Evolutionary conservation across 2,113 vertebrate genomes (phyloP).

Genomic region (Myiagra hebetior): DNA sequence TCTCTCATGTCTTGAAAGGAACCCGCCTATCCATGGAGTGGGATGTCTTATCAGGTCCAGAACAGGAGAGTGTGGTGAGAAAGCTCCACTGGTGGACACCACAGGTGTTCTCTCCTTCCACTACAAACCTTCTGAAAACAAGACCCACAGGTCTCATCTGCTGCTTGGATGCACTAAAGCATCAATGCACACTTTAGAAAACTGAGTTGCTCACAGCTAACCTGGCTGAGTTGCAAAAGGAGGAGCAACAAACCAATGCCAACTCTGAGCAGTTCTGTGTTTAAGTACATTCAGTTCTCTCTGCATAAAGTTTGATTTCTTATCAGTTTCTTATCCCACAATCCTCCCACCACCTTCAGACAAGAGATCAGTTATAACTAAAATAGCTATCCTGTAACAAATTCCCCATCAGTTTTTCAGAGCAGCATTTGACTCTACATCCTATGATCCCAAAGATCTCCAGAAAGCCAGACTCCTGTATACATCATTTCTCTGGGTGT

Average conservation of each 20-base stretch:
- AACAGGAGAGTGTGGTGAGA: not conserved
- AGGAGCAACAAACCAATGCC: not conserved
- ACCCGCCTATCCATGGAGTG: not conserved
- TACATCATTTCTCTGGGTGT: not conserved
- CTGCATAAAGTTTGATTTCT: not conserved
- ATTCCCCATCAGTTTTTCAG: not conserved
- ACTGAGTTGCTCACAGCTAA: not conserved
- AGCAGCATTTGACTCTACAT: not conserved
- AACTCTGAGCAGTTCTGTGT: not conserved
- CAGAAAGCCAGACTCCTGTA: not conserved
- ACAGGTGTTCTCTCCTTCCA: not conserved
- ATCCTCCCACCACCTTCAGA: not conserved
- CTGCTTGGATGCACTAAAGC: not conserved
- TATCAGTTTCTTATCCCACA: not conserved
- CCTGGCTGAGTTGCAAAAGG: not conserved
- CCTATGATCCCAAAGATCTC: not conserved
- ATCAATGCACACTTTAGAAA: not conserved
- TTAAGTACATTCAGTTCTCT: not conserved
- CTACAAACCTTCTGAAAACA: not conserved
- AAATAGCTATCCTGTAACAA: not conserved
- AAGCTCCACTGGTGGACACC: not conserved
- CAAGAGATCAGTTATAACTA: not conserved
- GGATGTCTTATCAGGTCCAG: not conserved
- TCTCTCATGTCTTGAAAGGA: not conserved
- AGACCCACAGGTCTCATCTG: not conserved